phyloP scores from a whole-genome alignment of 2,888 invertebrate genomes.

The Ophion ventricosus region DNA sequence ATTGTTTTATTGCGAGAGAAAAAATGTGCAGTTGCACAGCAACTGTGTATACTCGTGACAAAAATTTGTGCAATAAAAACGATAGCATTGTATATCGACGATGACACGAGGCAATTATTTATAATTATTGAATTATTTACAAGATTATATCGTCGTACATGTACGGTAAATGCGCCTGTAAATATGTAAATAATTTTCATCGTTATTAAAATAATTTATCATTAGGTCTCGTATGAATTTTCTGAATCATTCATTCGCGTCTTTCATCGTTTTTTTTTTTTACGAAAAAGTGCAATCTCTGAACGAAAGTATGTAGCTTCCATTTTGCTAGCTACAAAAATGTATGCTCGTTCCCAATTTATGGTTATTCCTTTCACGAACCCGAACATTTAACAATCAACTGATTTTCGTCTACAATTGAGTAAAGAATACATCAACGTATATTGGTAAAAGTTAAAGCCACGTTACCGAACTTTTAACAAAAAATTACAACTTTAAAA shows the following conservation, averaged over 20 bases:
- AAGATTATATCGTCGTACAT: slow-evolving; percentile 59
- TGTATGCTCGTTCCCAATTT: background rate
- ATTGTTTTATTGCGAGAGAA: slow-evolving; percentile 52
- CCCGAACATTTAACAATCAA: no score
- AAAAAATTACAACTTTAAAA: no score
- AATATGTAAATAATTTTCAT: slow-evolving; percentile 78
- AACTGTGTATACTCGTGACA: slow-evolving; percentile 28
- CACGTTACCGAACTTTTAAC: no score
- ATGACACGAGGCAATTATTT: slow-evolving; percentile 37
- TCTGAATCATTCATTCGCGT: background rate
- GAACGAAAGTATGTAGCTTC: background rate
- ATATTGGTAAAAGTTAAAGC: no score
- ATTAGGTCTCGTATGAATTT: slow-evolving; percentile 63
- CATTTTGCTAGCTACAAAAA: background rate
- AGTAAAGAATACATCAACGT: no score
- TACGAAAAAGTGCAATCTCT: background rate
- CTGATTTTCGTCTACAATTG: no score
- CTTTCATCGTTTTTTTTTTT: background rate
- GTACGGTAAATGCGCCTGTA: slow-evolving; percentile 71
- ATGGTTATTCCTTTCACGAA: no score
- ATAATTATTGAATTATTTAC: slow-evolving; percentile 54
- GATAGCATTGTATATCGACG: slow-evolving; percentile 39
- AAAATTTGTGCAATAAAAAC: slow-evolving; percentile 35
- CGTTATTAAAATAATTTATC: slow-evolving; percentile 78
- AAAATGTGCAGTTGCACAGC: background rate